Evolutionary conservation across 2,113 vertebrate genomes (phyloP).

Genomic region (Apistogramma diplotaenia): DNA sequence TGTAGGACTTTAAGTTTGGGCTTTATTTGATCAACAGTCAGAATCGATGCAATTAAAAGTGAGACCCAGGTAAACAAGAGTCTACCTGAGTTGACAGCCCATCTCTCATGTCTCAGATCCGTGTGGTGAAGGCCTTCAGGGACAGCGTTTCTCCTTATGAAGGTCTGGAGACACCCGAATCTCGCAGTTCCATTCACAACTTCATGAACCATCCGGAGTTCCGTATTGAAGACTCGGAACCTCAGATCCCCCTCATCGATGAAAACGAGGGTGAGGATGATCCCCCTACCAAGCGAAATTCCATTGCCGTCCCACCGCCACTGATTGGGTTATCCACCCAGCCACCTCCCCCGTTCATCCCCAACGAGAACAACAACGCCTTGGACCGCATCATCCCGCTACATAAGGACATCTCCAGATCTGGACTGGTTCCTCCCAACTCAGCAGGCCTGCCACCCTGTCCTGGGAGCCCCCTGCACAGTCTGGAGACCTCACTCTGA

Average conservation of each 20-base stretch:
- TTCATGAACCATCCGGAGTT: conserved; percentile 98
- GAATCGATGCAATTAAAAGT: not conserved
- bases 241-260: conserved; percentile 94
- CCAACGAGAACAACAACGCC: conserved; percentile 93
- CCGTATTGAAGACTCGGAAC: conserved; percentile 91
- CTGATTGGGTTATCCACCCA: conserved; percentile 71
- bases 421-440: conserved; percentile 63
- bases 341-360: conserved; percentile 45
- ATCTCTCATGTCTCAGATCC: conserved; percentile 80
- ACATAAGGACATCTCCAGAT: conserved; percentile 85
- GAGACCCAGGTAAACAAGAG: not conserved
- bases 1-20: not conserved
- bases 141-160: conserved; percentile 89
- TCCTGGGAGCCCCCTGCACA: conserved; percentile 97
- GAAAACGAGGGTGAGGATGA: conserved; percentile 93
- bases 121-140: conserved; percentile 98
- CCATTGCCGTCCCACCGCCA: conserved; percentile 62
- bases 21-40: not conserved
- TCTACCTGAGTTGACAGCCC: not conserved
- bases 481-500: conserved; percentile 98
- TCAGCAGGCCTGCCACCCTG: conserved; percentile 79
- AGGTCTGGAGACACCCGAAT: conserved; percentile 92
- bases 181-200: conserved; percentile 98
- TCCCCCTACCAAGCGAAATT: conserved; percentile 88
- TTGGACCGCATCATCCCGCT: conserved; percentile 83